phyloP scores from a whole-genome alignment of 2,797 vertebrate species.

The Galago senegalensis region DNA sequence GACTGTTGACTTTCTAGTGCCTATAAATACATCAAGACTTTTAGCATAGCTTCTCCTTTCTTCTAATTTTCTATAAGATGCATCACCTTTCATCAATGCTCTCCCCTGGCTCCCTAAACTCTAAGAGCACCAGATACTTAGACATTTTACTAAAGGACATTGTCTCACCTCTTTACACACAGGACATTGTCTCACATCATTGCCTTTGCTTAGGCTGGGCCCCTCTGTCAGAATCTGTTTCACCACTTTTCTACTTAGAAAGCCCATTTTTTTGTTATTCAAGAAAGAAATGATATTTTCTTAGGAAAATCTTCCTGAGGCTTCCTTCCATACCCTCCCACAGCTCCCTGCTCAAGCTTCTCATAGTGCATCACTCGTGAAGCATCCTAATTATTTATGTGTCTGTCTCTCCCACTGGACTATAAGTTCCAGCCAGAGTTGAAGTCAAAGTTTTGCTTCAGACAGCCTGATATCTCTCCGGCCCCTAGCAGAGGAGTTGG shows the following conservation, averaged over 20 bases:
- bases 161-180: background rate
- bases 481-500: background rate
- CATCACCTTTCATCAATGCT: background rate
- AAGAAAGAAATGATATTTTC: conserved; percentile 9
- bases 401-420: background rate
- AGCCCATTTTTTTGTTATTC: background rate
- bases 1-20: background rate
- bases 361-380: background rate
- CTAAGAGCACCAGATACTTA: background rate
- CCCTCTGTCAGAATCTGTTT: conserved; percentile 38
- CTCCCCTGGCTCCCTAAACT: background rate
- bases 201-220: background rate
- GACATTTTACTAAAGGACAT: background rate
- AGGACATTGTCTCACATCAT: background rate
- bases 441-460: background rate
- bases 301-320: background rate
- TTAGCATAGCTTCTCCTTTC: background rate
- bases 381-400: background rate
- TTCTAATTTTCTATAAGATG: background rate
- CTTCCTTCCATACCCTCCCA: background rate
- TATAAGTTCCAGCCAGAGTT: background rate
- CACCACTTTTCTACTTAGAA: background rate
- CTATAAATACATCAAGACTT: background rate
- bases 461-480: background rate
- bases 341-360: background rate